Evolutionary conservation across 2,113 vertebrate genomes (phyloP), one percentile per base, ranked within the genome.

Genomic region (Gasterosteus nipponicus): DNA sequence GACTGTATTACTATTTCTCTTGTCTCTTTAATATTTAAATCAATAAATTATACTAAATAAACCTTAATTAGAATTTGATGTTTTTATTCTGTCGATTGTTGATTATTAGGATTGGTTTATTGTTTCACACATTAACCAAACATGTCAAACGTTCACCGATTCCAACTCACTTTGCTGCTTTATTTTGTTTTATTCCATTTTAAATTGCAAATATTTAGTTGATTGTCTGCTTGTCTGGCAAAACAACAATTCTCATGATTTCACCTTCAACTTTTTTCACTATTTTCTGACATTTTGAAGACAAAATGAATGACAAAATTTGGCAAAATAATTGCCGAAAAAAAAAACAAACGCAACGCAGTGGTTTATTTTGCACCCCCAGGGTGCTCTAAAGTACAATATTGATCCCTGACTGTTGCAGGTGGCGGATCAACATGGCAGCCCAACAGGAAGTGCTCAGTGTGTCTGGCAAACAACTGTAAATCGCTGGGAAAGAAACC

Each of bases 381-480:
- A 8, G 8, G 7, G 31, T 47, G 33, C 29, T 65, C 58, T 62
- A 42, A 75, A 73, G 14, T 64, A 15, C 78, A 70, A 60, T 64
- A 65, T 29, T 75, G 10, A 81, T 81, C 22, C 4, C 33, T 72
- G 53, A 65, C 70, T 76, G 62, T 86, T 90, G 47, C 82, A 89
- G 86, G 89, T 83, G 65, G 74, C 12, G 16, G 57, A 54, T 53
- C 46, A 74, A 79, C 38, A 14, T 46, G 33, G 39, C 49, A 4
- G 58, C 51, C 33, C 15, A n/a, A 73, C 42, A 54, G 57, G 39
- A 47, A 46, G 29, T 38, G 57, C 12, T 66, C 19, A 19, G 19
- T 31, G 29, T 35, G 19, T 47, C 41, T 31, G 19, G 10, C 54
- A 10, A 39, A 59, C 46, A 39, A 59, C 46, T n/a, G 31, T 14